A percentile compares a stretch with the other conserved stretches of the same genome.
Conservation (phyloP, 2,888 invertebrate species). For the Endomychus coccineus region DNA sequence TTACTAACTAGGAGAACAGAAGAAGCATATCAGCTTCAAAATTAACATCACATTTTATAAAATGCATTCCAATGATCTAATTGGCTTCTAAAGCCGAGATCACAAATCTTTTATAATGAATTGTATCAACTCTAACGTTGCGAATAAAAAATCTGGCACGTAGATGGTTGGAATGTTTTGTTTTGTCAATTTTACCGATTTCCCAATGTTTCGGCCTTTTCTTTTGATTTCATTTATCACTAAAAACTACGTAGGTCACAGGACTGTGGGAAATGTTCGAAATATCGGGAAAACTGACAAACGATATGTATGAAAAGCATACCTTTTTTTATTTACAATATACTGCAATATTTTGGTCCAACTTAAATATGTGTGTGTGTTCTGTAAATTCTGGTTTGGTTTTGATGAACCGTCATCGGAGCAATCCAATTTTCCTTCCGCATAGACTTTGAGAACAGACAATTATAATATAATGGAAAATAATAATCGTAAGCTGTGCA, state of each 20-base stretch:
- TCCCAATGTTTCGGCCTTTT: slow-evolving; percentile 13
- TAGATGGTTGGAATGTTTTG: slow-evolving; percentile 57
- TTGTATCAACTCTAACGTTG: slow-evolving; percentile 39
- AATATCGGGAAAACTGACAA: slow-evolving; percentile 31
- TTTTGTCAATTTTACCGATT: slow-evolving; percentile 33
- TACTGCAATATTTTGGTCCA: slow-evolving; percentile 40
- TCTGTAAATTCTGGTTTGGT: slow-evolving; percentile 43
- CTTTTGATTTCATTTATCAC: slow-evolving; percentile 25
- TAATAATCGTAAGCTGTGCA: too few species aligned
- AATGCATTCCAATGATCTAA: slow-evolving; percentile 29
- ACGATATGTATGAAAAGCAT: slow-evolving; percentile 41
- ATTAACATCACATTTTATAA: slow-evolving; percentile 26
- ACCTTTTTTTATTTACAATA: slow-evolving; percentile 38
- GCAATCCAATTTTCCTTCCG: too few species aligned
- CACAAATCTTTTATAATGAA: slow-evolving; percentile 27
- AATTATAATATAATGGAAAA: too few species aligned
- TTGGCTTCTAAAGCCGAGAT: slow-evolving; percentile 26
- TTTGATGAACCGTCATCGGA: too few species aligned
- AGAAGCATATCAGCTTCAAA: slow-evolving; percentile 30
- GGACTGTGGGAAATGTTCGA: slow-evolving; percentile 14
- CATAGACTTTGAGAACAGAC: too few species aligned
- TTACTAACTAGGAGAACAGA: slow-evolving; percentile 36
- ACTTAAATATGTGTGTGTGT: slow-evolving; percentile 41
- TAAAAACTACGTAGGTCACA: slow-evolving; percentile 21
- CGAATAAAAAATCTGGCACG: slow-evolving; percentile 56